Evolutionary conservation across 2,113 vertebrate species (phyloP).

Genomic region (Colistium nudipinnis): DNA sequence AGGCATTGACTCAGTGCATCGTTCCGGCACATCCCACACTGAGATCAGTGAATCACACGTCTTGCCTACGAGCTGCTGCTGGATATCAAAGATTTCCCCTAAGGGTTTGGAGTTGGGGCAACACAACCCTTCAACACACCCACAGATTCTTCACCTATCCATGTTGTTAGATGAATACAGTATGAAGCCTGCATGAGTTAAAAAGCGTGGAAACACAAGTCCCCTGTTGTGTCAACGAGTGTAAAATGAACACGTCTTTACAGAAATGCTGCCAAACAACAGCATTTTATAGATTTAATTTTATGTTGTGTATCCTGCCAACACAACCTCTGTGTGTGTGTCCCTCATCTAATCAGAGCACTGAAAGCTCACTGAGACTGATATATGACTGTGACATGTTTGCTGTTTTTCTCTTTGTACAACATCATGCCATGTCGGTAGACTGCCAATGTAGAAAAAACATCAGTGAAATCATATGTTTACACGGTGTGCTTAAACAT

Average conservation of each 20-base stretch:
- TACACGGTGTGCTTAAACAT: too few relatives aligned
- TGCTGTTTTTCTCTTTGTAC: too few relatives aligned
- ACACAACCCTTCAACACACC: not conserved
- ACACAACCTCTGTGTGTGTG: not conserved
- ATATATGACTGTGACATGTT: too few relatives aligned
- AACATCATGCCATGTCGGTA: too few relatives aligned
- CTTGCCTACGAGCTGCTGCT: not conserved
- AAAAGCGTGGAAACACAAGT: not conserved
- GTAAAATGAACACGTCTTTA: not conserved
- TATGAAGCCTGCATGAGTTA: too few relatives aligned
- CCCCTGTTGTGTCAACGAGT: not conserved
- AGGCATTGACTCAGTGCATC: not conserved
- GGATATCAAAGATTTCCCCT: not conserved
- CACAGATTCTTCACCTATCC: not conserved
- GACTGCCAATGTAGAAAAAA: too few relatives aligned
- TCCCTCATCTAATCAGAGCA: constrained; percentile 11
- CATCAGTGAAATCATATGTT: too few relatives aligned
- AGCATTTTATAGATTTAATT: too few relatives aligned
- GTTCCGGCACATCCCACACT: constrained; percentile 7
- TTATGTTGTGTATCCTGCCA: too few relatives aligned
- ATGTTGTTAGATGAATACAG: not conserved
- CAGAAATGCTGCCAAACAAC: not conserved
- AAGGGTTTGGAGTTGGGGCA: not conserved
- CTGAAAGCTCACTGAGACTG: not conserved
- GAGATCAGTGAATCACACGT: constrained; percentile 1